Evolutionary conservation across 2,888 invertebrate genomes (phyloP), one percentile per base, ranked within the genome.

Genomic region (Sinopyrophorus schimmeli): DNA sequence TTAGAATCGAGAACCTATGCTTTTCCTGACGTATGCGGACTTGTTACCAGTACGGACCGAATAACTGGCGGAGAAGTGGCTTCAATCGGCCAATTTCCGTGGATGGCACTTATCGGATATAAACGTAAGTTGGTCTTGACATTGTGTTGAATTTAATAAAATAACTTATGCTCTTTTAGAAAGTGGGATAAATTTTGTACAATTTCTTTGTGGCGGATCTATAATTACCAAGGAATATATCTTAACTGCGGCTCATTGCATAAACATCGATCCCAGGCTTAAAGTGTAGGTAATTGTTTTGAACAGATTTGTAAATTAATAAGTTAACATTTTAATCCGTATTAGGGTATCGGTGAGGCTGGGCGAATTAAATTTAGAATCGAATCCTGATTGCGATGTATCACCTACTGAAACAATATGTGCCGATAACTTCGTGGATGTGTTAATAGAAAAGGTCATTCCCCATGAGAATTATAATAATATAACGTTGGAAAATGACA

Each of bases 321-420:
- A 26, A 26, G 9, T 5, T 7, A 14, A 39, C 23, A 9, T 2
- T 42, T 30, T 16, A 17, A 1, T 28, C 11, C 37, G 47, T 62
- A 65, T 32, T 58, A 82, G 82, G 47, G 66, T 74, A 27, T 75
- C 77, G 23, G 78, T 82, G 3, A 76, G 83, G 15, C 67, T 86
- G 14, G 85, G 85, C 1, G 85, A 84, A 50, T 77, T 80, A 15
- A 72, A 80, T 61, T 50, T 74, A 20, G 64, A 58, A 28, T 72
- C 69, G n/a, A 71, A 70, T 47, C 66, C 59, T 10, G 78, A 79
- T 55, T 81, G 81, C 61, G 66, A 67, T 4, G 14, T 17, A 3
- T 10, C 31, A n/a, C 37, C 39, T n/a, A 38, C 32, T 7, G 26
- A 30, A 3, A 14, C 15, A 23, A 16, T 43, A 15, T 74, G 74